A percentile compares a stretch with the other conserved stretches of the same genome.
phyloP scores from a whole-genome alignment of 2,888 invertebrate genomes.

The Hylaea fasciaria region DNA sequence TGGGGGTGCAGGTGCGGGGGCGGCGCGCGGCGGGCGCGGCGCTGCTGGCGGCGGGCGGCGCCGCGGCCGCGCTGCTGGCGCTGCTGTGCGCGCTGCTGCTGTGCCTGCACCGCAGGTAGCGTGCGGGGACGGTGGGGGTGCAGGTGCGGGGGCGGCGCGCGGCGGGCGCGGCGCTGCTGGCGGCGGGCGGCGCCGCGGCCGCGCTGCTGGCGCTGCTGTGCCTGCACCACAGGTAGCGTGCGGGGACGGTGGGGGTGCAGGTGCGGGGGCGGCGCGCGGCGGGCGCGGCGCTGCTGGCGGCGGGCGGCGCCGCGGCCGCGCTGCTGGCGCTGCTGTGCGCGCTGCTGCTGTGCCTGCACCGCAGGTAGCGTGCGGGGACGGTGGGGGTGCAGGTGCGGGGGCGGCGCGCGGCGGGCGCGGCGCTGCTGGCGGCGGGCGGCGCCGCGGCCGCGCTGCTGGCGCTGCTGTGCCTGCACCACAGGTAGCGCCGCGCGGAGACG shows the following conservation, averaged over 20 bases:
- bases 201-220: too few relatives aligned
- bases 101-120: too few relatives aligned
- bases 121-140: too few relatives aligned
- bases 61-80: too few relatives aligned
- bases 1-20: background rate
- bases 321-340: conserved; percentile 90
- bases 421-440: conserved; percentile 86
- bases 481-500: background rate
- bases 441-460: conserved; percentile 89
- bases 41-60: too few relatives aligned
- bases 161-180: too few relatives aligned
- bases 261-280: conserved; percentile 75
- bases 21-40: background rate
- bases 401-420: conserved; percentile 63
- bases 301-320: conserved; percentile 89
- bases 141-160: too few relatives aligned
- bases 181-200: too few relatives aligned
- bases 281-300: conserved; percentile 79
- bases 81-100: too few relatives aligned
- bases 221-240: too few relatives aligned
- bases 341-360: conserved; percentile 78
- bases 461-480: conserved; percentile 83
- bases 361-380: conserved; percentile 1
- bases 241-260: conserved; percentile 88
- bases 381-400: conserved; percentile 59